Percentiles rank a stretch among this genome's conserved stretches.
Evolutionary conservation across 2,888 invertebrate genomes (phyloP).

Genomic region (Melikaiella ostensackeni): DNA sequence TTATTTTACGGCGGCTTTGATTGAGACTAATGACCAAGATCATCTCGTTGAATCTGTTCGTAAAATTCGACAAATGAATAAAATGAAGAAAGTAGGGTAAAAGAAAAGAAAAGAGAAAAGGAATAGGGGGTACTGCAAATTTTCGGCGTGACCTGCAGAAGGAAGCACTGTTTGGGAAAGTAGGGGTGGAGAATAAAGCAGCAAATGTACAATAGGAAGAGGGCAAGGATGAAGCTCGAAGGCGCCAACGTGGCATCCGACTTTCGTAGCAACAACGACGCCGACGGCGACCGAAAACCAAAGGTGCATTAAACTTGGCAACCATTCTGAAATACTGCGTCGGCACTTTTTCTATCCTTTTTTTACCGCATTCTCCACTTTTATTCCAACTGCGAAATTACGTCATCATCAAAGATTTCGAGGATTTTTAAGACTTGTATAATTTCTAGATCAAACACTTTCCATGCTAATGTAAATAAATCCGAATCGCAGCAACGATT

Average conservation of each 20-base stretch:
- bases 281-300: slow-evolving; percentile 59
- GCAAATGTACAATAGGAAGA: slow-evolving; percentile 44
- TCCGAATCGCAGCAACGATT: background rate
- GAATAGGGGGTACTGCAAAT: slow-evolving; percentile 4
- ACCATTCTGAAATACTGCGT: slow-evolving; percentile 56
- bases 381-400: slow-evolving; percentile 17
- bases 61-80: background rate
- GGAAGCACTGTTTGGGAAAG: slow-evolving; percentile 36
- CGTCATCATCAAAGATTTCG: background rate
- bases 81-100: slow-evolving; percentile 13
- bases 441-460: background rate
- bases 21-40: background rate
- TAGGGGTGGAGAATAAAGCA: slow-evolving; percentile 34
- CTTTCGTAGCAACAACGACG: slow-evolving; percentile 54
- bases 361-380: slow-evolving; percentile 27
- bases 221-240: slow-evolving; percentile 58
- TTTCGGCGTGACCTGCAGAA: slow-evolving; percentile 35
- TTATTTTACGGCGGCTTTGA: background rate
- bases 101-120: background rate
- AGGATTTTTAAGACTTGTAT: background rate
- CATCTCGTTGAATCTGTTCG: background rate
- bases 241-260: slow-evolving; percentile 72
- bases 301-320: slow-evolving; percentile 70
- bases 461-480: background rate
- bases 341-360: slow-evolving; percentile 52